Evolutionary conservation across 2,888 invertebrate genomes (phyloP), one percentile per base, ranked within the genome.

Genomic region (Entomobrya multifasciata): DNA sequence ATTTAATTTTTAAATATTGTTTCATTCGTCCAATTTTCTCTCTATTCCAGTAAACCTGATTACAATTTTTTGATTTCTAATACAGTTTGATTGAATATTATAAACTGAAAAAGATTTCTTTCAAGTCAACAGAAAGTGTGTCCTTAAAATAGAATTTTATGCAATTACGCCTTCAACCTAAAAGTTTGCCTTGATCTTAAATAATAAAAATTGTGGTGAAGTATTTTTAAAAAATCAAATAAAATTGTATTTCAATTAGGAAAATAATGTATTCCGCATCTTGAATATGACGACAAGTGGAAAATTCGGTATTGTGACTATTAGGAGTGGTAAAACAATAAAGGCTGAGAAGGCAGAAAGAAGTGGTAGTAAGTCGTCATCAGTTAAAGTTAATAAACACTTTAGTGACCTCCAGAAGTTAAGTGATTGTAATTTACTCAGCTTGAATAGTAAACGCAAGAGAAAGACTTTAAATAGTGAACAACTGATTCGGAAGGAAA

Each of bases 281-380:
- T 80, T 86, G 86, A 86, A 86, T 86, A 86, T 86, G 86, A 86
- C 41, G 86, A 67, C 80, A 86, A 86, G 76, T 76, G 17, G 49
- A 17, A 86, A 67, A 76, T 55, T 22, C n/a, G 81, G 86, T 76
- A 55, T 80, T 62, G 70, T 47, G 67, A 74, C 49, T 65, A 81
- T 57, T 25, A 27, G 86, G 86, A 81, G 86, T 81, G 77, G 86
- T 17, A 76, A 36, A 11, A 74, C 30, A 74, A 74, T 72, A 72
- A 70, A 78, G 78, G 74, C 25, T 70, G 62, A 25, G 17, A 20
- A 77, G 44, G 67, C 67, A 52, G 41, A 1, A 22, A 79, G 15
- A 15, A 13, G 13, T 13, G 27, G 27, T 76, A 80, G n/a, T 47
- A 67, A 84, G 47, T 57, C n/a, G 27, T 77, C 67, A 67, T 41